Conservation (phyloP, 2,113 vertebrate species). For the Prionailurus viverrinus region DNA sequence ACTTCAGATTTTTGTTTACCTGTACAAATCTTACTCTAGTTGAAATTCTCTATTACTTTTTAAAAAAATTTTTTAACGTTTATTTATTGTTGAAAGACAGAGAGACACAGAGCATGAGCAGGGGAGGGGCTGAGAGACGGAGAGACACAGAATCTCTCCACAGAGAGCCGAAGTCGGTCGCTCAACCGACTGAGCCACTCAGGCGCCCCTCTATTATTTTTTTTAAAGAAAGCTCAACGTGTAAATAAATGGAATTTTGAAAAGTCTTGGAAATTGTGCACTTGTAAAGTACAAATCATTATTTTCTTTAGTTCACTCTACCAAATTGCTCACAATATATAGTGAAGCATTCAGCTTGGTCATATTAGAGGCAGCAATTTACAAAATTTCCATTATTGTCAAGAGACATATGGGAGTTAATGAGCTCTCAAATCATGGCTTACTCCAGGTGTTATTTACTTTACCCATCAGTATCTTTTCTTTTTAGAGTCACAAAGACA, state of each 20-base stretch:
- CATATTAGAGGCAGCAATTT: conserved; percentile 6
- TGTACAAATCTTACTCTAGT: neutral
- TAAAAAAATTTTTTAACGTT: neutral
- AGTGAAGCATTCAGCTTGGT: neutral
- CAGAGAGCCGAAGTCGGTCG: no score
- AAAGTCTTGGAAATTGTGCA: neutral
- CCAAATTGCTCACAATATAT: neutral
- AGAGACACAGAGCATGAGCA: no score
- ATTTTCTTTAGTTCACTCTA: neutral
- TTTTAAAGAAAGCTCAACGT: neutral
- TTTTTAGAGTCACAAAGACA: neutral
- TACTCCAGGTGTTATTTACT: neutral
- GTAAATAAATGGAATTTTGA: neutral
- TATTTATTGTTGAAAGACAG: no score
- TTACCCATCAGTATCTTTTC: neutral
- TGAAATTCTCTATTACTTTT: neutral
- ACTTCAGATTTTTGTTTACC: conserved; percentile 28
- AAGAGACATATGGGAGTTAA: neutral
- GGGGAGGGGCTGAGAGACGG: no score
- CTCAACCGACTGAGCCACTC: no score
- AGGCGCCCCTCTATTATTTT: no score
- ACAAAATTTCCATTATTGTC: neutral
- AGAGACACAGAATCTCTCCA: no score
- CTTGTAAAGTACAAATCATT: conserved; percentile 29
- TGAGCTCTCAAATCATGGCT: neutral